Evolutionary conservation across 2,797 vertebrate genomes (phyloP), one percentile per base, ranked within the genome.

Genomic region (Synanceia verrucosa): DNA sequence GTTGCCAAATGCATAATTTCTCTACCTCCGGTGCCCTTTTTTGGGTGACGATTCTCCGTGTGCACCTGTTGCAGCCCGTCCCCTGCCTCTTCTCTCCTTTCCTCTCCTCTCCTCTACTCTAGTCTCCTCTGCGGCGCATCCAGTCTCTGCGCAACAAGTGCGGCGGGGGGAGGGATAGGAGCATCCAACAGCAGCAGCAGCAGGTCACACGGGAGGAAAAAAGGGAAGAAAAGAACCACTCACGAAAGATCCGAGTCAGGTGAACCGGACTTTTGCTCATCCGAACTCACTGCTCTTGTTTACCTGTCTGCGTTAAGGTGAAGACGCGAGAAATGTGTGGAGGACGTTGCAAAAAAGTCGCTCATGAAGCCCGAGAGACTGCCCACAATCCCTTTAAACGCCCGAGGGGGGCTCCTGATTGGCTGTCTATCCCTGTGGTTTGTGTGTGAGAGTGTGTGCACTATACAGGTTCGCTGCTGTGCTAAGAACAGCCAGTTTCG

Each of bases 111-210:
- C 37, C 14, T 39, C 37, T 39, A 14, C 31, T 39, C 37, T 18
- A 14, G 14, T 39, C 37, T 41, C 73, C 64, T 87, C 88, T 89
- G 79, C 33, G 44, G 82, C 70, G 65, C 85, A 85, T 86, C 83
- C 48, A 85, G 66, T 75, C 74, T 86, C 60, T 88, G 88, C 82
- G 92, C 94, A 95, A 95, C 94, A 94, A 94, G 94, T 95, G 93
- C 84, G 65, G 78, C 62, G 65, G 83, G 78, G 67, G 81, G 64
- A 77, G 78, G 80, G 75, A 36, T 62, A 74, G 52, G 34, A 68
- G 26, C 73, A 84, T 78, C 78, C 77, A 82, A 70, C 76, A 76
- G 70, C 64, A 58, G n/a, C 33, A 52, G 50, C 50, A 75, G 70
- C 63, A 59, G 79, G 53, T 65, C 73, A 64, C 26, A 57, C 4